Percentiles rank a stretch among this genome's conserved stretches.
phyloP scores from a whole-genome alignment of 2,888 invertebrate species.

The Eupithecia vulgata region DNA sequence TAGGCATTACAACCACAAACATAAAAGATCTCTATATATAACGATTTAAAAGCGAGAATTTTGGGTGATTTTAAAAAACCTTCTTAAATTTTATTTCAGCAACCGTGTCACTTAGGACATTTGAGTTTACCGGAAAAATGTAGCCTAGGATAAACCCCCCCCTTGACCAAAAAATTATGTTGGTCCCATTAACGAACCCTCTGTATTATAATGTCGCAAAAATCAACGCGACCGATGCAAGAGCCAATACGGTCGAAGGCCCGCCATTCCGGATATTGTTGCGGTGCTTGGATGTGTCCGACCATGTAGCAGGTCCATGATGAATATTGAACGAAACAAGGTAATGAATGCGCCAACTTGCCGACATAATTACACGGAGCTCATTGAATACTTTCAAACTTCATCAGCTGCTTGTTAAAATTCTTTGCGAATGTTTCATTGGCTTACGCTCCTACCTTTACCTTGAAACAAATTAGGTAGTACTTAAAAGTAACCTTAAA shows the following conservation, averaged over 20 bases:
- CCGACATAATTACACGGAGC: constrained; percentile 71
- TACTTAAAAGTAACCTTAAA: constrained; percentile 4
- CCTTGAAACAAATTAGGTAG: not conserved
- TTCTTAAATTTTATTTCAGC: too few species aligned
- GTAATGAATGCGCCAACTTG: constrained; percentile 74
- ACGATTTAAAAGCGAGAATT: too few species aligned
- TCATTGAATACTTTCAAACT: constrained; percentile 74
- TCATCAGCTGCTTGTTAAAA: constrained; percentile 63
- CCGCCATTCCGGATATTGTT: not conserved
- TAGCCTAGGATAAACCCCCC: too few species aligned
- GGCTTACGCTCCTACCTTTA: constrained; percentile 14
- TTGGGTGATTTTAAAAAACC: too few species aligned
- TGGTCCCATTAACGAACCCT: too few species aligned
- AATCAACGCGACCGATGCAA: not conserved
- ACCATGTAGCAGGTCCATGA: constrained; percentile 53
- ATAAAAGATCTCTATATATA: too few species aligned
- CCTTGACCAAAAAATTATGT: too few species aligned
- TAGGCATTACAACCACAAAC: too few species aligned
- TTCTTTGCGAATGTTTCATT: constrained; percentile 51
- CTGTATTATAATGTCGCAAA: not conserved
- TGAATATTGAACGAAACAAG: constrained; percentile 75
- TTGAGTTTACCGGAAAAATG: too few species aligned
- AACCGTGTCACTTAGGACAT: too few species aligned
- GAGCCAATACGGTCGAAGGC: not conserved
- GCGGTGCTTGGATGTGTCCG: not conserved